A percentile compares a stretch with the other conserved stretches of the same genome.
phyloP scores from a whole-genome alignment of 1,140 invertebrate species.

The Zaprionus ornatus region DNA sequence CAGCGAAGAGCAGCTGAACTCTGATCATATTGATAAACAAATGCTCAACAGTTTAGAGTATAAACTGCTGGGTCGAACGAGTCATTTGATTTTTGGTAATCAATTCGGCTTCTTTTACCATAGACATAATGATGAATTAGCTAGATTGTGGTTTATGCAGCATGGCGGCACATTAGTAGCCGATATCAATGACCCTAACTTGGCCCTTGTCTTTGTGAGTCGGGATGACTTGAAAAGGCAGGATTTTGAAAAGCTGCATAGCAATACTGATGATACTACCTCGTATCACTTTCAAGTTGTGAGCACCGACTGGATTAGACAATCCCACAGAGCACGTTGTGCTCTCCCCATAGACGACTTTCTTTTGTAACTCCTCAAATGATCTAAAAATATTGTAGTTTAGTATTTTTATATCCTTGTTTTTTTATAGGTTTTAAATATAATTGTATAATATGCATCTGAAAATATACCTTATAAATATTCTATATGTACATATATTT shows the following conservation, averaged over 20 bases:
- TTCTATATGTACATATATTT: too few relatives aligned
- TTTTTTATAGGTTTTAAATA: too few relatives aligned
- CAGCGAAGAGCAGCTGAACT: not conserved
- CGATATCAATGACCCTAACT: not conserved
- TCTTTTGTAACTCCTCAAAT: not conserved
- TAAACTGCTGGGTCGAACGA: slow-evolving; percentile 12
- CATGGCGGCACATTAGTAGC: slow-evolving; percentile 43
- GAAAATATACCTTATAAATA: too few relatives aligned
- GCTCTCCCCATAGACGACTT: slow-evolving; percentile 9
- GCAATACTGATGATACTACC: not conserved
- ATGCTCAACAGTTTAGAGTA: slow-evolving; percentile 32
- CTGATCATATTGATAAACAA: not conserved
- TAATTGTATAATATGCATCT: too few relatives aligned
- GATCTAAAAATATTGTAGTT: not conserved
- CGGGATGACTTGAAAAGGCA: not conserved
- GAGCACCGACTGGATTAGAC: slow-evolving; percentile 38
- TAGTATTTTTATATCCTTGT: not conserved
- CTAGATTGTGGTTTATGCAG: slow-evolving; percentile 49
- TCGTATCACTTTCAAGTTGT: not conserved
- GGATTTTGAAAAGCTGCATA: slow-evolving; percentile 12
- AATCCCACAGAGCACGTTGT: slow-evolving; percentile 18
- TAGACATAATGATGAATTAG: slow-evolving; percentile 31
- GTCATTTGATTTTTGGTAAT: slow-evolving; percentile 36
- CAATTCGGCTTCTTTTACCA: slow-evolving; percentile 43
- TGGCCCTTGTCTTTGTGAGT: slow-evolving; percentile 31